Evolutionary conservation across 92 coral and sea anemone species (phyloP).

Genomic region (Muricea muricata): DNA sequence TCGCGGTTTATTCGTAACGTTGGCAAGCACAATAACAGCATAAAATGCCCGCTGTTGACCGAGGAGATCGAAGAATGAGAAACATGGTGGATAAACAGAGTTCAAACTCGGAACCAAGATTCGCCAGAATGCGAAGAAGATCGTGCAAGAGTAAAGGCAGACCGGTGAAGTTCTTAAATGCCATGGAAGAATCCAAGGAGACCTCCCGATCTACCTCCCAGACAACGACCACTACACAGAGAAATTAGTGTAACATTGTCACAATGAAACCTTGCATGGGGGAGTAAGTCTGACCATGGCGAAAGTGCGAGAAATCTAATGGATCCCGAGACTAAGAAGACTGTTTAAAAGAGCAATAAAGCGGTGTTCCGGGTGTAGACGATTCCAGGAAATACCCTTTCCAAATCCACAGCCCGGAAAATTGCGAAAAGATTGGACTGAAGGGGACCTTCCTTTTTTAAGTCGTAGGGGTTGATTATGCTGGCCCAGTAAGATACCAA

Average conservation of each 20-base stretch:
- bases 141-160: neutral
- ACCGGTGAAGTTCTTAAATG: neutral
- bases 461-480: neutral
- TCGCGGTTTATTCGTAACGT: slow-evolving; percentile 41
- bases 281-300: neutral
- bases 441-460: neutral
- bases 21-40: no score
- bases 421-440: neutral
- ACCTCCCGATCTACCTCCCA: neutral
- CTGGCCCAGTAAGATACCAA: neutral
- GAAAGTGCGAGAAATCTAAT: neutral
- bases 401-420: neutral
- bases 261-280: neutral
- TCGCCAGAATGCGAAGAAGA: neutral
- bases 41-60: no score
- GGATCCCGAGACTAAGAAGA: neutral
- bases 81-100: no score
- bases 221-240: neutral
- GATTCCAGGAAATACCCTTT: neutral
- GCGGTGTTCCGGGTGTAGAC: neutral
- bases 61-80: no score
- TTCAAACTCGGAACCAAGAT: no score
- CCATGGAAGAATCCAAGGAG: no score
- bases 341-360: neutral
- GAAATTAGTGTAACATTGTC: neutral